Evolutionary conservation across 2,113 vertebrate species (phyloP).

Genomic region (Polypterus bichir): DNA sequence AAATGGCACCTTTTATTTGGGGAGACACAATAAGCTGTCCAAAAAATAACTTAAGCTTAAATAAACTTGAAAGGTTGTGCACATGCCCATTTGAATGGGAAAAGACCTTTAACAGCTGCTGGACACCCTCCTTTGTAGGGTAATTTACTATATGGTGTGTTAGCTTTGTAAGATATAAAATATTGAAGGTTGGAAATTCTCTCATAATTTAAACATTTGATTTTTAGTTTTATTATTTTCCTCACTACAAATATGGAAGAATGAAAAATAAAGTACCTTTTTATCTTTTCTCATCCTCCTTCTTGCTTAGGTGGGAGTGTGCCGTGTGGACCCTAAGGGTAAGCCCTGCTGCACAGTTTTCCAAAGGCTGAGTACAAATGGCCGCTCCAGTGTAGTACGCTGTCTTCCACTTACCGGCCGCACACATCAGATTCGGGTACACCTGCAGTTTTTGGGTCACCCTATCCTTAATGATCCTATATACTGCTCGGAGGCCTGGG

Average conservation of each 20-base stretch:
- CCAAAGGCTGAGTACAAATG: slow-evolving; percentile 76
- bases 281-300: background rate
- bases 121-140: too few relatives aligned
- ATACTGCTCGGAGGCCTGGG: slow-evolving; percentile 85
- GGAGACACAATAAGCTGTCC: too few relatives aligned
- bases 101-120: too few relatives aligned
- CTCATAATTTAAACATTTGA: background rate
- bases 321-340: slow-evolving; percentile 76
- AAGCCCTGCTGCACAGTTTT: slow-evolving; percentile 78
- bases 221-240: background rate
- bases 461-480: slow-evolving; percentile 92
- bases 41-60: too few relatives aligned
- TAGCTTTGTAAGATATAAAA: too few relatives aligned
- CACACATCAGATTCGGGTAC: slow-evolving; percentile 93
- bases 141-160: too few relatives aligned
- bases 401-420: slow-evolving; percentile 80
- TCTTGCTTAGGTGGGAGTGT: slow-evolving; percentile 58
- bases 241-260: background rate
- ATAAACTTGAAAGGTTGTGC: too few relatives aligned
- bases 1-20: too few relatives aligned
- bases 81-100: too few relatives aligned
- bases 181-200: background rate
- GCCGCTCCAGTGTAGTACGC: slow-evolving; percentile 69
- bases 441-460: slow-evolving; percentile 84
- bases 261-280: background rate